Conservation (phyloP, 2,113 vertebrate species). For the Carassius carassius region DNA sequence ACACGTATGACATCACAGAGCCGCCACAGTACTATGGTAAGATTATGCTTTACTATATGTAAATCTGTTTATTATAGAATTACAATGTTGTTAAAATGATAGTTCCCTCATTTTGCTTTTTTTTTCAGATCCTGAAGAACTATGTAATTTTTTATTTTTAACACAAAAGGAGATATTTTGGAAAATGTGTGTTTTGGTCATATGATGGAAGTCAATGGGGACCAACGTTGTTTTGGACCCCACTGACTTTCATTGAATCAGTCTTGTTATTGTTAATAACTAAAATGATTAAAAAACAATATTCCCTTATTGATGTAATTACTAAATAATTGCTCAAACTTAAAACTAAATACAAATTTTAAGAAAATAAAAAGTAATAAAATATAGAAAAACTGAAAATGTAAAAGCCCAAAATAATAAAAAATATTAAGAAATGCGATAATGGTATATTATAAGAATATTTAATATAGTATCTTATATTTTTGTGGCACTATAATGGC, state of each 20-base stretch:
- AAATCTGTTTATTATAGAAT: background rate
- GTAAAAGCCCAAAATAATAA: background rate
- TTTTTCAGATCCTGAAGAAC: background rate
- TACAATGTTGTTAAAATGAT: background rate
- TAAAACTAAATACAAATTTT: background rate
- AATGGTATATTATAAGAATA: background rate
- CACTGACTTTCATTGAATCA: background rate
- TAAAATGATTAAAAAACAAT: background rate
- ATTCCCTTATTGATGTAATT: too few relatives aligned
- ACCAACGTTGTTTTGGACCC: background rate
- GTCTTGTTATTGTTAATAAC: background rate
- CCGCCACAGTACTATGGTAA: constrained; percentile 86
- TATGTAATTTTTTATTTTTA: background rate
- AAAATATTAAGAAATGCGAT: background rate
- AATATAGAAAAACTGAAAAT: background rate
- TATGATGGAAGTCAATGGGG: background rate
- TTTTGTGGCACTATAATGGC: too few relatives aligned
- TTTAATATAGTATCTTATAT: background rate
- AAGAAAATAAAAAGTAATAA: background rate
- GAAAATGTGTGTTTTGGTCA: background rate
- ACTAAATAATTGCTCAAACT: background rate
- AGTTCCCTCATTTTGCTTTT: background rate
- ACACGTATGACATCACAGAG: constrained; percentile 82
- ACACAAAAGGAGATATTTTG: background rate
- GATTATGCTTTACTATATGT: constrained; percentile 54